Evolutionary conservation across 1,140 invertebrate species (phyloP).

Genomic region (Bombus waltoni): DNA sequence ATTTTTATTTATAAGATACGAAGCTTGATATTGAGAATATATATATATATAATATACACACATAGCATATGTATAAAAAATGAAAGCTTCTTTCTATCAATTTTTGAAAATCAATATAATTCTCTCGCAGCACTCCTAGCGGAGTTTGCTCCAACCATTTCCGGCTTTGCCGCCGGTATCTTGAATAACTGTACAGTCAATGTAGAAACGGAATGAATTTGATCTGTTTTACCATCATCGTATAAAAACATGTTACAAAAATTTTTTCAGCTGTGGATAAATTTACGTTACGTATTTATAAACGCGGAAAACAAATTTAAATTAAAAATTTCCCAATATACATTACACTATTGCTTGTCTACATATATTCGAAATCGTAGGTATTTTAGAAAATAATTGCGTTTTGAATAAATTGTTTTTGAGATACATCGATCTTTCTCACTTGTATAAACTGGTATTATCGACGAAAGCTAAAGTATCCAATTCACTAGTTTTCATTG

Average conservation of each 20-base stretch:
- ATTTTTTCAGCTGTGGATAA: background rate
- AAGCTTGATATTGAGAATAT: too few species aligned
- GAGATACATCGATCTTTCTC: background rate
- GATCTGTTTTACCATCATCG: slow-evolving; percentile 48
- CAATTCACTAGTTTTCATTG: accelerated
- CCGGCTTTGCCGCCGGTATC: slow-evolving; percentile 10
- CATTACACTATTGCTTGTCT: accelerated
- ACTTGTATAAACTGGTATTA: background rate
- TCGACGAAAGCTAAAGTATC: background rate
- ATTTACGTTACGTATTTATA: accelerated
- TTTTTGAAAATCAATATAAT: background rate
- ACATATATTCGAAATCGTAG: background rate
- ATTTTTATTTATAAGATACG: too few species aligned
- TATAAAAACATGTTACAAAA: background rate
- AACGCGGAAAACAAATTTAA: background rate
- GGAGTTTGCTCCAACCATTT: background rate
- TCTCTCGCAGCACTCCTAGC: background rate
- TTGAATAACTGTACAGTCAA: background rate
- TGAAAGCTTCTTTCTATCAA: background rate
- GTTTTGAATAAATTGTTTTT: background rate
- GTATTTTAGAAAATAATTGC: background rate
- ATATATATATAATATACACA: too few species aligned
- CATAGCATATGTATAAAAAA: too few species aligned
- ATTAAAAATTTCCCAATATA: background rate
- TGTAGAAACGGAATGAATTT: background rate